Evolutionary conservation across 2,888 invertebrate genomes (phyloP), one percentile per base, ranked within the genome.

Genomic region (Ligdia adustata): DNA sequence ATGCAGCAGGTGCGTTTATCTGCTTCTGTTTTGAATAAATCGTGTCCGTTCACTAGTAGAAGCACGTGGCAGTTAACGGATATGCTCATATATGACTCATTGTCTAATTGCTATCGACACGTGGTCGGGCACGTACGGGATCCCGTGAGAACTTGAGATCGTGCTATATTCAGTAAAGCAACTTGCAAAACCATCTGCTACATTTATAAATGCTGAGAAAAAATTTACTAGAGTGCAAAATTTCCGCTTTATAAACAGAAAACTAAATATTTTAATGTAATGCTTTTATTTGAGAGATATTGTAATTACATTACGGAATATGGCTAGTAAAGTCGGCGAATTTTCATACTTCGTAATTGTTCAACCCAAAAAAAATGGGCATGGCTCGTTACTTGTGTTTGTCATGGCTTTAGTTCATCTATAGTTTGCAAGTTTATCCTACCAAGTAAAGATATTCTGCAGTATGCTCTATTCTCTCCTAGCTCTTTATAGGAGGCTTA

Each of bases 51-150:
- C 48, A 48, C 61, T 37, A 43, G 55, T 9, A n/a, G 7, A n/a
- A 15, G 59, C 79, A 81, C 82, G 76, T 82, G 76, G 57, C 51
- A 49, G 37, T 53, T 64, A 62, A 68, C 75, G 78, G 76, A 81
- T 82, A 67, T 65, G 66, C 56, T 63, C 62, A 62, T 60, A n/a
- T n/a, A 72, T 78, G 72, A 72, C 65, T 75, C 72, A 70, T 60
- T 52, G 60, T 73, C 77, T 83, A 79, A 82, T 80, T 78, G 65
- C 58, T 71, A 69, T 69, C 56, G 60, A 59, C 82, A 84, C 84
- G 81, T 82, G 79, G 66, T 11, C 28, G 49, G 43, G 57, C 81
- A 79, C 77, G 78, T 77, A 78, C 64, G 55, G 56, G 55, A 69
- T 64, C 62, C 69, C 67, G 68, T 68, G 73, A 70, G 69, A 66